A percentile compares a stretch with the other conserved stretches of the same genome.
phyloP scores from a whole-genome alignment of 2,113 vertebrate species.

The Chroicocephalus ridibundus region DNA sequence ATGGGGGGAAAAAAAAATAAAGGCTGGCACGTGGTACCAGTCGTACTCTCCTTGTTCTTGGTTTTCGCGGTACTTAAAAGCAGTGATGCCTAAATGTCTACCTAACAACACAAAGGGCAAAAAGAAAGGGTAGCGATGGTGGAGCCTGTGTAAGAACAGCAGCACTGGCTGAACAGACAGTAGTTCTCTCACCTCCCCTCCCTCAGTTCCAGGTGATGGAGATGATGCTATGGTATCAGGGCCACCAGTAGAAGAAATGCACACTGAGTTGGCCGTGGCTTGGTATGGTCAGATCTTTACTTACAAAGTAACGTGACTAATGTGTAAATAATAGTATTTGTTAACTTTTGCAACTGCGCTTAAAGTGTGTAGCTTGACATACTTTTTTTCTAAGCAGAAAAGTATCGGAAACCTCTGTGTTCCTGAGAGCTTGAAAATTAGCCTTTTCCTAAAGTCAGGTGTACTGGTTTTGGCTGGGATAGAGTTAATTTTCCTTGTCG shows the following conservation, averaged over 20 bases:
- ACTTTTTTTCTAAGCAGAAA: neutral
- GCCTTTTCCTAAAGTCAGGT: neutral
- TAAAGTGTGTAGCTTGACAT: neutral
- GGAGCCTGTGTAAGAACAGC: neutral
- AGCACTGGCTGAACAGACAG: fast-evolving
- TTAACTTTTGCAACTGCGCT: neutral
- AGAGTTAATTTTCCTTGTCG: neutral
- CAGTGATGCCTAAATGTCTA: neutral
- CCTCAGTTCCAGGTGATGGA: fast-evolving
- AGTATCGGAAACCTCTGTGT: neutral
- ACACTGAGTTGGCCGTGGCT: fast-evolving
- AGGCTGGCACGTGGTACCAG: neutral
- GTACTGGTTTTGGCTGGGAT: neutral
- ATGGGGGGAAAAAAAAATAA: fast-evolving
- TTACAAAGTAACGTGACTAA: fast-evolving
- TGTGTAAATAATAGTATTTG: neutral
- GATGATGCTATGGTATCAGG: neutral
- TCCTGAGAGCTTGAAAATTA: neutral
- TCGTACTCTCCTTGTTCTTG: neutral
- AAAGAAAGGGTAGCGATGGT: fast-evolving
- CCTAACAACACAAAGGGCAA: too few relatives aligned
- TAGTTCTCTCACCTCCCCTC: fast-evolving
- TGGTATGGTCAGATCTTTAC: neutral
- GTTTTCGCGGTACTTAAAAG: neutral
- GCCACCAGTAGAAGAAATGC: fast-evolving